Evolutionary conservation across 1,140 invertebrate species (phyloP).

Genomic region (Drosophila burlai): DNA sequence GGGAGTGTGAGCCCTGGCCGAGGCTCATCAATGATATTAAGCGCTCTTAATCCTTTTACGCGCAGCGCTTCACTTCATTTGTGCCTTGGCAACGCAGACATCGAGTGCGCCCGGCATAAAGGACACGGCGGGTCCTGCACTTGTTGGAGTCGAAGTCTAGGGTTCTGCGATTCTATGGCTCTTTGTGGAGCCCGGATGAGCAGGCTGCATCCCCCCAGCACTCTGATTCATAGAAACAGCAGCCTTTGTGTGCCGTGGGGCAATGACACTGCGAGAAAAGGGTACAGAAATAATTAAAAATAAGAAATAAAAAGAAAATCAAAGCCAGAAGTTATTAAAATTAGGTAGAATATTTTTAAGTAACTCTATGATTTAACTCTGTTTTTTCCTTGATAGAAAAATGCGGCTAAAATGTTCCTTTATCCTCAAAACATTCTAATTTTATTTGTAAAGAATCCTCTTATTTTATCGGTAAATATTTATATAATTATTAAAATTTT

Average conservation of each 20-base stretch:
- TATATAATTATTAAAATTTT: background rate
- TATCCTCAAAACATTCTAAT: background rate
- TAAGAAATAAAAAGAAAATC: background rate
- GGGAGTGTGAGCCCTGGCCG: background rate
- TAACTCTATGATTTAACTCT: background rate
- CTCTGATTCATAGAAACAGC: slow-evolving; percentile 3
- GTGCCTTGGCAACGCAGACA: slow-evolving; percentile 43
- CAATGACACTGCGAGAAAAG: slow-evolving; percentile 4
- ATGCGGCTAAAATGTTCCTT: background rate
- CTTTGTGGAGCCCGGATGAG: slow-evolving; percentile 44
- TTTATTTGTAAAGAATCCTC: no score
- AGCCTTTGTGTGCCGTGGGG: slow-evolving; percentile 11
- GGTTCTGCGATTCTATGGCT: slow-evolving; percentile 3
- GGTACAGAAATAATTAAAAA: fast-evolving
- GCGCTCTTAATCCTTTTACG: slow-evolving; percentile 81
- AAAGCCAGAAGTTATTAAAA: background rate
- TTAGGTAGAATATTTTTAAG: background rate
- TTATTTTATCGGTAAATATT: background rate
- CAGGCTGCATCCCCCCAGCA: slow-evolving; percentile 19
- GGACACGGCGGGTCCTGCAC: slow-evolving; percentile 38
- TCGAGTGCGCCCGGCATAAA: slow-evolving; percentile 16
- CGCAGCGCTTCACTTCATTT: slow-evolving; percentile 63
- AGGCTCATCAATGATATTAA: slow-evolving; percentile 82
- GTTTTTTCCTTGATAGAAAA: background rate
- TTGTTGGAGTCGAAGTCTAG: slow-evolving; percentile 21